Base-by-base conservation (phyloP, 2,797 vertebrate genomes). In the Melanogrammus aeglefinus region DNA sequence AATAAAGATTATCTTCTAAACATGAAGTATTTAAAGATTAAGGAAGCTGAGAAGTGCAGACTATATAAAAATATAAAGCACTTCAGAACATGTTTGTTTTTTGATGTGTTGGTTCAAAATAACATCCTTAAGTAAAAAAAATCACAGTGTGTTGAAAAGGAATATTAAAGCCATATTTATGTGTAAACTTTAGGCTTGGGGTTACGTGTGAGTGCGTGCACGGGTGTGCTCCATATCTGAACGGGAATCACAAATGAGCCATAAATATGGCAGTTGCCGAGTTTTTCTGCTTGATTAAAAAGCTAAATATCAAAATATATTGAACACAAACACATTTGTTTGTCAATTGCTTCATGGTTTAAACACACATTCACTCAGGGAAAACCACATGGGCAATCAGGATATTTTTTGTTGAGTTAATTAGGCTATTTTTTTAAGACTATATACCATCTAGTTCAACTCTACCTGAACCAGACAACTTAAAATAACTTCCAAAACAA, bases 101-200 rank as follows among this genome's bases (percentile, higher is more conserved):
- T 69, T 69, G 63, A 69, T 69, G 63, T 13, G 63, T 69, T 69
- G 9, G 57, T 8, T 69, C 8, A 10, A 69, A 69, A 24, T 39
- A 9, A 66, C 39, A 74, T 84, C 81, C 47, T 63, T 38, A 70
- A 7, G 76, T 16, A 31, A 80, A 73, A 81, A 3, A 38, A 39
- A 39, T 75, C 36, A 77, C 74, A 74, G 76, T 78, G 35, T 44
- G 79, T 63, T 86, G 72, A 90, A 89, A 89, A 75, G 72, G 83
- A 90, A 89, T 89, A 75, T 75, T 13, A 84, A 38, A 87, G 76
- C 75, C 73, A 27, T 84, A 80, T 88, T 85, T 85, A 84, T 76
- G 86, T 77, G 44, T 80, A 78, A 78, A 83, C 39, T 35, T 10
- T 10, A 2, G 57, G 78, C 79, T 47, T 51, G 7, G 38, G 76